Base-by-base conservation (phyloP, 2,888 invertebrate genomes). In the Xanthia icteritia region DNA sequence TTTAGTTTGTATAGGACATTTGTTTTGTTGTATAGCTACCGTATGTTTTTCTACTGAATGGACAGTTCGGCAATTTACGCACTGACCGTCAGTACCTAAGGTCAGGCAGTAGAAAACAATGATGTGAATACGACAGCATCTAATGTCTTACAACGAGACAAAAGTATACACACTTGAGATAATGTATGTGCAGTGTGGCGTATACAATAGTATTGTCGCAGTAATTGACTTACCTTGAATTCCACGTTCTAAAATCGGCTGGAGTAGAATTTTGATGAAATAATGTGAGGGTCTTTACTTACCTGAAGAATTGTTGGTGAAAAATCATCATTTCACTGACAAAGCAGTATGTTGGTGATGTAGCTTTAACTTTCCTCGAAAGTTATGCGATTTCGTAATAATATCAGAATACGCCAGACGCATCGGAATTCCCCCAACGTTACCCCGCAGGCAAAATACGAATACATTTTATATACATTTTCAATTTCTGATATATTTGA, bases 1-100 rank as follows among this genome's bases (percentile, higher is more conserved):
- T 87, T 85, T 76, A 77, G 81, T 81, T 85, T 84, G 85, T 87
- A 70, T 82, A 81, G 81, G 88, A 88, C 79, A 86, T 85, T 82
- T 85, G 81, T 85, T 82, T 75, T 78, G 68, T 81, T 72, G 71
- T 70, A 69, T 71, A 71, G 75, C 79, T 51, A 51, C 58, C n/a
- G 73, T 76, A 64, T 73, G 73, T 84, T 84, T 87, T 81, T 83
- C 65, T 73, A 69, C 77, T 51, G 69, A 84, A 77, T 73, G 71
- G 66, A 79, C 67, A 72, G 66, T 80, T 79, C n/a, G 71, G 72
- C 45, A 77, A 82, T 82, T 86, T 78, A 79, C 85, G 72, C 61
- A 79, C 56, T 73, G 65, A 67, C 78, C 66, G 72, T 75, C 74
- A 42, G 45, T 39, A 45, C 11, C n/a, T 85, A 82, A 84, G 84